These are phyloP conservation scores for Cosmopolites sordidus DNA, from an alignment of 2,888 invertebrate species.

Conservation along the genomic window DNA sequence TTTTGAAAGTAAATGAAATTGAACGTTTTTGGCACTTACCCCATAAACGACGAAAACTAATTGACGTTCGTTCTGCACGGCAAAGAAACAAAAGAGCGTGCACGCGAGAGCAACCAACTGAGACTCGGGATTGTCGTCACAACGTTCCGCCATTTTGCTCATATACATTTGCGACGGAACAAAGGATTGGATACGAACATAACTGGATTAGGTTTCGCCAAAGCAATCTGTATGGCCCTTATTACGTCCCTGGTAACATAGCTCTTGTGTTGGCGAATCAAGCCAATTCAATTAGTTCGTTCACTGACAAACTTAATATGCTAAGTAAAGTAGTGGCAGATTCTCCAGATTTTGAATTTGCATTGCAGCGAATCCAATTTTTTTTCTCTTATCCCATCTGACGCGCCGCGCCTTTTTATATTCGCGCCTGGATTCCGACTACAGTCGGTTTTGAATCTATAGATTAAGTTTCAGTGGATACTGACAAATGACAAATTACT, in stretches of 20 bases:
- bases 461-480: too few species aligned
- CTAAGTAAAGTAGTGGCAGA: slow-evolving; percentile 44
- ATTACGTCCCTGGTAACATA: slow-evolving; percentile 44
- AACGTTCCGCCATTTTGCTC: slow-evolving; percentile 24
- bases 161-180: slow-evolving; percentile 35
- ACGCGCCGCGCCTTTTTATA: too few species aligned
- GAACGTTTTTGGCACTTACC: slow-evolving; percentile 21
- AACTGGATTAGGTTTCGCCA: slow-evolving; percentile 45
- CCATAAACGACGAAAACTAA: slow-evolving; percentile 18
- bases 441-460: too few species aligned
- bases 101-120: slow-evolving; percentile 15
- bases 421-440: too few species aligned
- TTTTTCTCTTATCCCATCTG: too few species aligned
- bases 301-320: slow-evolving; percentile 46
- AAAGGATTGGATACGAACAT: slow-evolving; percentile 40
- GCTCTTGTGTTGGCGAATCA: slow-evolving; percentile 44
- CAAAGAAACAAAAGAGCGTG: slow-evolving; percentile 25
- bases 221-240: slow-evolving; percentile 46
- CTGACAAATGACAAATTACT: too few species aligned
- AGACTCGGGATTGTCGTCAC: slow-evolving; percentile 13
- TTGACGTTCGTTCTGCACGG: slow-evolving; percentile 21
- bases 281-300: slow-evolving; percentile 45
- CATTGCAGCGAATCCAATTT: too few species aligned
- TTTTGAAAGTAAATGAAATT: slow-evolving; percentile 5
- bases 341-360: slow-evolving; percentile 31